Evolutionary conservation across 1,140 invertebrate species (phyloP).

Genomic region (Dendrolimus kikuchii): DNA sequence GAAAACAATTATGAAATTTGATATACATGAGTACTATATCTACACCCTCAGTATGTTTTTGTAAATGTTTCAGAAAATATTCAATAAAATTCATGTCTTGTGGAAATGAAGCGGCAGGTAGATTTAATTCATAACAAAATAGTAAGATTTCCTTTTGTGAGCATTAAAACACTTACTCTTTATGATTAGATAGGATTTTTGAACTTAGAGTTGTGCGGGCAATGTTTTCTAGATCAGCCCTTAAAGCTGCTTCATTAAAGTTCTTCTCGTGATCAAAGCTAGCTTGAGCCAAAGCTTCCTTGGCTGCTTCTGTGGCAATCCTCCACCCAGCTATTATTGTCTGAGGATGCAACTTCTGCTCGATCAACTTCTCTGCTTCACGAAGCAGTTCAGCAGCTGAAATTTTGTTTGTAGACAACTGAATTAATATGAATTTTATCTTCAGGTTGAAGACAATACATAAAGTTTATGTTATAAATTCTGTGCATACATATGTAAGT

Average conservation of each 20-base stretch:
- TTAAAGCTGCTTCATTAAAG: slow-evolving; percentile 84
- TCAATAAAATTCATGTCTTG: too few species aligned
- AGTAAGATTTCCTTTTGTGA: too few species aligned
- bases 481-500: too few species aligned
- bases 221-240: slow-evolving; percentile 95
- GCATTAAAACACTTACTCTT: slow-evolving; percentile 76
- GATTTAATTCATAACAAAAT: slow-evolving; percentile 7
- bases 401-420: slow-evolving; percentile 8
- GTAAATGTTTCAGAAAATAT: too few species aligned
- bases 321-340: slow-evolving; percentile 98
- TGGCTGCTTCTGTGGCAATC: slow-evolving; percentile 86
- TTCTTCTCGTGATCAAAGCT: slow-evolving; percentile 89
- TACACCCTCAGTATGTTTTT: too few species aligned
- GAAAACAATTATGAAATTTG: too few species aligned
- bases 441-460: too few species aligned
- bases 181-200: slow-evolving; percentile 98
- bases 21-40: too few species aligned
- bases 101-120: too few species aligned
- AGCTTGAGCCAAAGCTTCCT: slow-evolving; percentile 83
- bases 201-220: slow-evolving; percentile 98
- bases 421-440: too few species aligned
- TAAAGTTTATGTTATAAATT: too few species aligned
- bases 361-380: slow-evolving; percentile 95
- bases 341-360: slow-evolving; percentile 98
- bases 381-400: slow-evolving; percentile 93